Base-by-base conservation (phyloP, 2,888 invertebrate species). In the Autographa gamma region DNA sequence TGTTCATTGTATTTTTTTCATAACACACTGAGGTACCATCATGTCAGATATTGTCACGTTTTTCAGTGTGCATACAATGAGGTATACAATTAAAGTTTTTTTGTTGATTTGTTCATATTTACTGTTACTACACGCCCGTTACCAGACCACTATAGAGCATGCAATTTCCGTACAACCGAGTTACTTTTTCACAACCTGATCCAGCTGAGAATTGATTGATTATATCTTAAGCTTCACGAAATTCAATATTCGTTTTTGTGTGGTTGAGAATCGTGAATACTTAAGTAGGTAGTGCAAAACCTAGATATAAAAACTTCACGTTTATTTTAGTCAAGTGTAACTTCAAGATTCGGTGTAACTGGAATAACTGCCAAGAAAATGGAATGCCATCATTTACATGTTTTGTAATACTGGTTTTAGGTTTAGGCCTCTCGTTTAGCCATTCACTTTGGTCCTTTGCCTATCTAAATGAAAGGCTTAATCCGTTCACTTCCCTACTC, bases 51-150 rank as follows among this genome's bases (percentile, higher is more conserved):
- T 80, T 69, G 73, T 71, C 69, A 61, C 54, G 69, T 80, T 74
- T 75, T 77, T 72, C 52, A 13, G 31, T 14, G 19, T 60, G 60
- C 54, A 52, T 58, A 69, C 77, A 82, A 73, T 76, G 76, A 74
- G 77, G 72, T 73, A 54, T 9, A 56, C 54, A 56, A 56, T 56
- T 25, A 56, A 13, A 56, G 25, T 19, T 19, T 56, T 54, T 56
- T 56, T 19, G 54, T 13, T 56, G 19, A 25, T 82, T 83, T 61
- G 74, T 83, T 73, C 64, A 83, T 79, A 82, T 79, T 81, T 74
- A 81, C 83, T 76, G 81, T 83, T 83, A 76, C 76, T 76, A 71
- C 62, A 61, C 66, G 58, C 60, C 81, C 81, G 83, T 78, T 83
- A 83, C 25, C 25, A 61, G 48, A 31, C 43, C 34, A 69, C 48